phyloP scores from a whole-genome alignment of 2,888 invertebrate genomes.

The Oxyteleia sp. region DNA sequence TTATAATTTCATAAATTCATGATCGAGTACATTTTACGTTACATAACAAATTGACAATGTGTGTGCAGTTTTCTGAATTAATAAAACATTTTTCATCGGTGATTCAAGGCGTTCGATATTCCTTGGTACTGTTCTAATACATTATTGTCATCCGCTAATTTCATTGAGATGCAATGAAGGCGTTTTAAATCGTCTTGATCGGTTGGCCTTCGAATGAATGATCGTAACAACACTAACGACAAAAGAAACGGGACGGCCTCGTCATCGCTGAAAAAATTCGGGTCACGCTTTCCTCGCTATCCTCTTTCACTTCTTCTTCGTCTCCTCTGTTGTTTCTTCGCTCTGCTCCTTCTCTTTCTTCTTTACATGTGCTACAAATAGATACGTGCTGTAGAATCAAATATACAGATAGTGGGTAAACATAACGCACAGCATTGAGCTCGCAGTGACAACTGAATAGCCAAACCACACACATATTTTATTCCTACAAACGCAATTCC shows the following conservation, averaged over 20 bases:
- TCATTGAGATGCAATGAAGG: slow-evolving; percentile 70
- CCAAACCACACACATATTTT: slow-evolving; percentile 33
- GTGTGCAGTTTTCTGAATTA: slow-evolving; percentile 64
- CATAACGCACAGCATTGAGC: slow-evolving; percentile 51
- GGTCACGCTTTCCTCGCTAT: slow-evolving; percentile 72
- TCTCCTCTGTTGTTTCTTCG: slow-evolving; percentile 40
- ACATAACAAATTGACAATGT: slow-evolving; percentile 49
- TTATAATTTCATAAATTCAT: slow-evolving; percentile 67
- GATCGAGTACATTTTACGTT: slow-evolving; percentile 56
- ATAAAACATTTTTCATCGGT: slow-evolving; percentile 67
- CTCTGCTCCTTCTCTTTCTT: slow-evolving; percentile 55
- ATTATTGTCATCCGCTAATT: slow-evolving; percentile 62
- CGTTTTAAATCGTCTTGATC: slow-evolving; percentile 69
- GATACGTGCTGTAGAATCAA: slow-evolving; percentile 63
- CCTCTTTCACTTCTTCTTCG: slow-evolving; percentile 61
- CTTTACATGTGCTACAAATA: slow-evolving; percentile 56
- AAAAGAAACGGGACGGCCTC: slow-evolving; percentile 72
- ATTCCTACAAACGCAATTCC: slow-evolving; percentile 21
- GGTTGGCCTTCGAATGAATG: slow-evolving; percentile 70
- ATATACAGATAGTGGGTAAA: slow-evolving; percentile 59
- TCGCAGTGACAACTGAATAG: slow-evolving; percentile 29
- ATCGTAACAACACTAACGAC: slow-evolving; percentile 70
- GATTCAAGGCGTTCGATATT: slow-evolving; percentile 64
- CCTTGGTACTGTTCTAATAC: slow-evolving; percentile 68
- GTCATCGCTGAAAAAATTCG: slow-evolving; percentile 70